These are phyloP conservation scores for Xenentodon cancila DNA, from an alignment of 2,797 vertebrate genomes.

Conservation along the genomic window DNA sequence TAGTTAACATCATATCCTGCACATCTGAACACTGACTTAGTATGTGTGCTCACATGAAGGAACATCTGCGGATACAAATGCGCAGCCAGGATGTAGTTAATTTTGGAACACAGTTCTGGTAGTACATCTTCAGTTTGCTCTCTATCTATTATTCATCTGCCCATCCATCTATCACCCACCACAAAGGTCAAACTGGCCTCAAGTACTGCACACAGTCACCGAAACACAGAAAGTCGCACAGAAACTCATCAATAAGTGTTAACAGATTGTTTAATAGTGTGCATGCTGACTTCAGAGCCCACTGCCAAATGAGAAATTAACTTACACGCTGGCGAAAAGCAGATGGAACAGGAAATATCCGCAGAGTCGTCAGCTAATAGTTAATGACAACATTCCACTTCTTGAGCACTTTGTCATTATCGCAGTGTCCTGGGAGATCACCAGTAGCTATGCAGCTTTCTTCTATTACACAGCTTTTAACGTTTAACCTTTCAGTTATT, in stretches of 20 bases:
- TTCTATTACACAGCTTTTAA: conserved; percentile 17
- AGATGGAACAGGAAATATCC: conserved; percentile 1
- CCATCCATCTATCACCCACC: conserved; percentile 34
- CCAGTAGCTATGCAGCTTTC: not conserved
- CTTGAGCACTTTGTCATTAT: conserved; percentile 24
- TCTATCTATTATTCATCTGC: conserved; percentile 56
- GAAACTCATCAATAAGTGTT: conserved; percentile 34
- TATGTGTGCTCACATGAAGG: not conserved
- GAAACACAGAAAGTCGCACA: not conserved
- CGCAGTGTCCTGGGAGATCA: conserved; percentile 1
- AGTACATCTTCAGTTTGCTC: conserved; percentile 37
- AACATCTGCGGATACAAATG: conserved; percentile 8
- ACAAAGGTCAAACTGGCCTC: conserved; percentile 56
- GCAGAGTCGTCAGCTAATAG: conserved; percentile 13
- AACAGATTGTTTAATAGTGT: conserved; percentile 14
- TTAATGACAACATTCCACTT: conserved; percentile 20
- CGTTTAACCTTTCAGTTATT: conserved; percentile 5
- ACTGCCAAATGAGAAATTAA: conserved; percentile 5
- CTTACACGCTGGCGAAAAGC: not conserved
- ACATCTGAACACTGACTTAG: not conserved
- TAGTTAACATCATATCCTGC: not conserved
- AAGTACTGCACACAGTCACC: conserved; percentile 14
- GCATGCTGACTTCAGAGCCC: conserved; percentile 11
- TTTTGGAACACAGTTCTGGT: conserved; percentile 29
- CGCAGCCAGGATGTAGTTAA: conserved; percentile 31